Base-by-base conservation (phyloP, 2,797 vertebrate genomes). In the Malacoctenus gilli region DNA sequence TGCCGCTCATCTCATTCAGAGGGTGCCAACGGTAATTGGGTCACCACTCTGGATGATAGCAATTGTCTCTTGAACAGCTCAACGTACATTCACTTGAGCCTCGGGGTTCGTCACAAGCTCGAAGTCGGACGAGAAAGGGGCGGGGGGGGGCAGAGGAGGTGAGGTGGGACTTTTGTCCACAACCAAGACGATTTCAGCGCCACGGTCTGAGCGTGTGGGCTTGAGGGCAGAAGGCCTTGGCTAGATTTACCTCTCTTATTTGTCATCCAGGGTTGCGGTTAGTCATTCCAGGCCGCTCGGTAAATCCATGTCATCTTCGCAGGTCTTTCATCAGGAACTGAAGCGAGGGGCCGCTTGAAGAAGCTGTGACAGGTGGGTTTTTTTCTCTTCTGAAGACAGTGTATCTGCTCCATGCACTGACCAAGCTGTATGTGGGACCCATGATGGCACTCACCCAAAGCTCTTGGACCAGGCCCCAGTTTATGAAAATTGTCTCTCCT, bases 231-330 rank as follows among this genome's bases (percentile, higher is more conserved):
- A 59, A n/a, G 14, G n/a, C 47, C 43, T 38, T 54, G 31, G 18
- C 41, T 31, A 49, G 22, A 64, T 64, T 46, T 60, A 61, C 47
- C 49, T 42, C 38, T 60, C n/a, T 53, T 57, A 42, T 79, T 58
- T 60, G 39, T 68, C 43, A 60, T 68, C 47, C 20, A 32, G 5
- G 39, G 28, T 23, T 35, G 34, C 32, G 21, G 48, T 46, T 56
- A 39, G 48, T 59, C 49, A 72, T 76, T 22, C 31, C 20, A 68
- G 48, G 7, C 16, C 36, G 54, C 50, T 56, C 14, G 5, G 59
- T 68, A 60, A 72, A 51, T 69, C 38, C 48, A 19, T 48, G 41
- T 72, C 55, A 55, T 58, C 51, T 19, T 25, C 20, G 56, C 5
- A 19, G 43, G 50, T 49, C 39, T 51, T 61, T 60, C 39, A 65